Evolutionary conservation across 2,888 invertebrate species (phyloP), one percentile per base, ranked within the genome.

Genomic region (Tenthredo notha): DNA sequence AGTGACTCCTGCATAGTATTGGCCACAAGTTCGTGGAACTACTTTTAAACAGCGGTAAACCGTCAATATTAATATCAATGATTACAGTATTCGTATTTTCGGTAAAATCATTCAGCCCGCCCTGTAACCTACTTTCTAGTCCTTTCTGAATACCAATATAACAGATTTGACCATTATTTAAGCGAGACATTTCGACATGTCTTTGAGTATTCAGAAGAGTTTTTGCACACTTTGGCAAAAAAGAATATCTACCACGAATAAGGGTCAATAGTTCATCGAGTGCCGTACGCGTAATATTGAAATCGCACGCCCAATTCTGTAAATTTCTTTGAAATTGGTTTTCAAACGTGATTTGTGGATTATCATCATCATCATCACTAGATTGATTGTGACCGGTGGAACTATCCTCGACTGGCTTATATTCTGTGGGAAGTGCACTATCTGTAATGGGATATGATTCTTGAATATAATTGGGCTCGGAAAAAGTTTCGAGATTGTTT

Each of bases 11-110:
- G n/a, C 61, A 61, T 18, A 61, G 9, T 15, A 50, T 18, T 10
- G 50, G 50, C 50, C 50, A 50, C 18, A 50, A 74, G n/a, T 74
- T 43, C 21, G 21, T 10, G 43, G 74, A 74, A 43, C 47, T 47
- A 43, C 74, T 74, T 74, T 74, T 74, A 21, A 25, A 15, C n/a
- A n/a, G n/a, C n/a, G n/a, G n/a, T n/a, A n/a, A n/a, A n/a, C n/a
- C n/a, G n/a, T n/a, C n/a, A n/a, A 72, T 72, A 72, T 72, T 72
- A 40, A 72, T 15, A 40, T 72, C 72, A 67, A 67, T 67, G 5
- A 33, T 29, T 9, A 67, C 7, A 67, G 67, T 67, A 67, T 67
- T 67, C 67, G 67, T 9, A 29, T 7, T 7, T 29, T 4, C 29
- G 2, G 67, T 29, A 67, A 29, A 67, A 10, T 67, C 29, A 67